Base-by-base conservation (phyloP, 2,888 invertebrate genomes). In the Philereme transversata region DNA sequence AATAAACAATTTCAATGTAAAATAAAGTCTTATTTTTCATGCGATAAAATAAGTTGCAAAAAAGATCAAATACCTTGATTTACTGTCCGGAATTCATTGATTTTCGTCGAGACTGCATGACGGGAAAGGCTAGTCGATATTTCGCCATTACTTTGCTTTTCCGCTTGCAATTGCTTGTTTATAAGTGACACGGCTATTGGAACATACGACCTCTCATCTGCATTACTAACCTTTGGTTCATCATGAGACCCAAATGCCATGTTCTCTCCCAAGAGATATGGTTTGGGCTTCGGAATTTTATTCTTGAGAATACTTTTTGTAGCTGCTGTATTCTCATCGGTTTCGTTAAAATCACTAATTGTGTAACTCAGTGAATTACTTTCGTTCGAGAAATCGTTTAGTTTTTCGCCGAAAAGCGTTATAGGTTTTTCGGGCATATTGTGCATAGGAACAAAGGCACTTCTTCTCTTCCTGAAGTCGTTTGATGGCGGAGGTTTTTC, bases 401-500 rank as follows among this genome's bases (percentile, higher is more conserved):
- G 71, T 69, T 81, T 88, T 62, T 90, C 91, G 0, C 96, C 96
- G 75, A 96, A 96, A 74, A 95, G 93, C 48, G 94, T 94, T n/a
- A 95, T 89, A 0, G 95, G 94, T 71, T 84, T 90, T 62, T 91
- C 90, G 62, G 81, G 80, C 72, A 81, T 85, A 67, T 90, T 90
- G 63, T 78, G 80, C 67, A 90, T 81, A 7, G 92, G 89, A 40
- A 90, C 84, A 76, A 91, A 83, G 52, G 93, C 93, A 70, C 94
- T 94, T 70, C 95, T 93, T 69, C 96, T 90, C 74, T 96, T 93
- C 65, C 97, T 93, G 79, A 96, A 97, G 79, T 96, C 96, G 78
- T 96, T 96, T 0, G 96, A 96, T 5, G 97, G 96, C 7, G 97
- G 97, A 48, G 97, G 97, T 81, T 97, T 97, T 66, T 96, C 96